phyloP scores from a whole-genome alignment of 2,113 vertebrate species.

The Callithrix jacchus region DNA sequence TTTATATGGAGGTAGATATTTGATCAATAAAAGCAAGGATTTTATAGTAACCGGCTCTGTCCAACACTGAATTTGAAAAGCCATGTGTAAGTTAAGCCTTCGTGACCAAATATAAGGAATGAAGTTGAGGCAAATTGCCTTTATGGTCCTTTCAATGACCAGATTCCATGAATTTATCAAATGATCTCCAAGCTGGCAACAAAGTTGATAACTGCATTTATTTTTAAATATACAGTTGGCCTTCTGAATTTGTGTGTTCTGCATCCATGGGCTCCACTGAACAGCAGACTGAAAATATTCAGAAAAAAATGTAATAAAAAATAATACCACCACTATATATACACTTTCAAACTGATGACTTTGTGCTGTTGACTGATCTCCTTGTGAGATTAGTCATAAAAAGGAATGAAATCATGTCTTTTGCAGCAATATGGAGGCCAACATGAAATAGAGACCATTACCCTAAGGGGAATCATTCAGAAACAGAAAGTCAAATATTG shows the following conservation, averaged over 20 bases:
- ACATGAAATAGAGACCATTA: no score
- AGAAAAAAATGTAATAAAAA: neutral
- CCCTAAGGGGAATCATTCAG: no score
- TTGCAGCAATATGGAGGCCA: no score
- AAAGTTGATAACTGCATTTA: neutral
- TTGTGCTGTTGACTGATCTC: no score
- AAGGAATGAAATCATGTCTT: no score
- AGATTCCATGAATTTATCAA: conserved; percentile 6
- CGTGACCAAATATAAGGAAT: neutral
- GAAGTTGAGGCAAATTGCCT: neutral
- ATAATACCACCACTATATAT: no score
- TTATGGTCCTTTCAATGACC: neutral
- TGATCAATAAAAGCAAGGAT: neutral
- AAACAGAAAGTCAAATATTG: no score
- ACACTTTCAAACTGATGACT: no score
- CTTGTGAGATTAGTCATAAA: no score
- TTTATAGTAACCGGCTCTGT: neutral
- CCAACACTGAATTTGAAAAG: conserved; percentile 8
- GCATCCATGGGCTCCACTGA: neutral
- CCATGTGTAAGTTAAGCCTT: neutral
- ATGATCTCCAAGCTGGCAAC: neutral
- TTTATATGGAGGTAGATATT: neutral
- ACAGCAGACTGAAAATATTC: neutral
- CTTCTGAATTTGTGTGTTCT: neutral
- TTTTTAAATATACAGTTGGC: neutral